These are phyloP conservation scores for Burhinus oedicnemus DNA, from an alignment of 2,113 vertebrate species.

Conservation along the genomic window DNA sequence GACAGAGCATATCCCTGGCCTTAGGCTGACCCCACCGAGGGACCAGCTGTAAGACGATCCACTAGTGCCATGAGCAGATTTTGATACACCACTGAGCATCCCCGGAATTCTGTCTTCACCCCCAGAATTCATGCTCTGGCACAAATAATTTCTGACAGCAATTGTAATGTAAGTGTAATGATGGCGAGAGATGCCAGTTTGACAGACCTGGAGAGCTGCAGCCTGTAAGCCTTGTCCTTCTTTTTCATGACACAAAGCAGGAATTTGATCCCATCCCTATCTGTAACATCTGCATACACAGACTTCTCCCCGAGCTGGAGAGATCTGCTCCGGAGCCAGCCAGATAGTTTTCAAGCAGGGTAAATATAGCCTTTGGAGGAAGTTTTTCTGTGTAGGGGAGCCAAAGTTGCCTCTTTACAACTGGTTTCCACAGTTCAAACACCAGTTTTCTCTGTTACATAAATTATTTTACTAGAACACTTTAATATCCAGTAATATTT, in stretches of 20 bases:
- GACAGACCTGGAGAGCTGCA: background rate
- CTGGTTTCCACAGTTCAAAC: conserved; percentile 65
- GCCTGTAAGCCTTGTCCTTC: background rate
- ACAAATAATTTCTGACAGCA: background rate
- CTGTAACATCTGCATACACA: conserved; percentile 53
- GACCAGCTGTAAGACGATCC: conserved; percentile 30
- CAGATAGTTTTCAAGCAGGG: conserved; percentile 53
- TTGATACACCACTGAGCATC: background rate
- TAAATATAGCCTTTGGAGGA: conserved; percentile 65
- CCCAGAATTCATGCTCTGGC: background rate
- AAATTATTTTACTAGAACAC: conserved; percentile 66
- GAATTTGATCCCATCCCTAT: conserved; percentile 53
- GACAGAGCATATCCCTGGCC: conserved; percentile 34
- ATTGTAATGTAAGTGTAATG: background rate
- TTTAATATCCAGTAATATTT: conserved; percentile 66
- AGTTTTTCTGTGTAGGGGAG: conserved; percentile 53
- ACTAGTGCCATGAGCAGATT: background rate
- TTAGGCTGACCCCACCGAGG: conserved; percentile 54
- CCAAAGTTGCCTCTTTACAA: conserved; percentile 63
- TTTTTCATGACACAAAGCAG: conserved; percentile 15
- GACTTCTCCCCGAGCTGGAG: conserved; percentile 30
- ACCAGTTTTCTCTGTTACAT: conserved; percentile 55
- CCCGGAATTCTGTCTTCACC: background rate
- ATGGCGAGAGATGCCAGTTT: conserved; percentile 3
- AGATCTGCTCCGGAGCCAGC: conserved; percentile 1